Conservation (phyloP, 2,797 vertebrate species). For the Hypotaenidia okinawae region DNA sequence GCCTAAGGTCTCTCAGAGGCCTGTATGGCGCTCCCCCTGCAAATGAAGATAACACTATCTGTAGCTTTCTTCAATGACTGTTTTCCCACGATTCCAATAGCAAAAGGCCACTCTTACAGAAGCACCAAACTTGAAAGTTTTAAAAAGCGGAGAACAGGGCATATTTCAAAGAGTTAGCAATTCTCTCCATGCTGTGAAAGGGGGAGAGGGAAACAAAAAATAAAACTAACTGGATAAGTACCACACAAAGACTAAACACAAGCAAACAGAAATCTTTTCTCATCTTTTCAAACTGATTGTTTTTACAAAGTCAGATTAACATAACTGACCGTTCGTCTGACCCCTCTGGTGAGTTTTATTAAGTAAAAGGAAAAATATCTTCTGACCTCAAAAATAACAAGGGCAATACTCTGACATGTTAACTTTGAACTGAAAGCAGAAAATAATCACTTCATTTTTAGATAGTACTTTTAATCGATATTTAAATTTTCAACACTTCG, state of each 20-base stretch:
- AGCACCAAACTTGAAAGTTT: not conserved
- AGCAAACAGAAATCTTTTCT: not conserved
- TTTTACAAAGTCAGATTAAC: not conserved
- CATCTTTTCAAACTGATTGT: not conserved
- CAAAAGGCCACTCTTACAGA: not conserved
- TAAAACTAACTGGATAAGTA: not conserved
- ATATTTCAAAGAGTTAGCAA: not conserved
- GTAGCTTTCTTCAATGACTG: not conserved
- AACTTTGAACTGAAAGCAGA: not conserved
- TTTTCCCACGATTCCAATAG: not conserved
- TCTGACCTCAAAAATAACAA: not conserved
- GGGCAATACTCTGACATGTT: not conserved
- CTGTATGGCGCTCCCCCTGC: accelerated
- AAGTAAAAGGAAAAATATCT: not conserved
- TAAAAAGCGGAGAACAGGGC: not conserved
- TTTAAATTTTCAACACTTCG: not conserved
- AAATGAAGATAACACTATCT: not conserved
- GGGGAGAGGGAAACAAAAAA: not conserved
- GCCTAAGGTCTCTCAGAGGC: not conserved
- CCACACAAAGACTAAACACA: not conserved
- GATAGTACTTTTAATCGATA: not conserved
- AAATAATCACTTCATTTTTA: not conserved
- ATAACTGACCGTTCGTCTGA: not conserved
- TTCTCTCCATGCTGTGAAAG: not conserved
- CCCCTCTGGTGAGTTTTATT: not conserved